These are phyloP conservation scores for Poecile montanus DNA, from an alignment of 2,797 vertebrate species.

Conservation along the genomic window DNA sequence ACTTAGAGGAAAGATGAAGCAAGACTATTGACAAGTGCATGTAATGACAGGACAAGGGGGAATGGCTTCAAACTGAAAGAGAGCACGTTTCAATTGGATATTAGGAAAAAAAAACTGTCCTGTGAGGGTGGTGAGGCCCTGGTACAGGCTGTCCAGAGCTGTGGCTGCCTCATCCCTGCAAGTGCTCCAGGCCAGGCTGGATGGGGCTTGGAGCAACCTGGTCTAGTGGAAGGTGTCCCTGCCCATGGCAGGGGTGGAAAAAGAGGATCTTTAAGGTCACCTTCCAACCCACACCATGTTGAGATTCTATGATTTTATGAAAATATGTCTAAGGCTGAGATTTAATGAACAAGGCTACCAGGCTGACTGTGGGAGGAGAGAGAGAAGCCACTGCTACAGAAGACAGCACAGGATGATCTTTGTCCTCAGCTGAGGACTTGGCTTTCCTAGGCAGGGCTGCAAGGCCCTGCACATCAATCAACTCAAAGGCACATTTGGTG, in stretches of 20 bases:
- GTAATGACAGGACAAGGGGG: neutral
- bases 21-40: neutral
- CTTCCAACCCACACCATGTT: accelerated
- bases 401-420: neutral
- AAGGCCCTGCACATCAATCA: neutral
- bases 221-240: neutral
- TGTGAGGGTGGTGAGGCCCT: neutral
- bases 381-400: neutral
- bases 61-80: neutral
- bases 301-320: neutral
- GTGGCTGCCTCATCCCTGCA: neutral
- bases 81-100: neutral
- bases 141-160: neutral
- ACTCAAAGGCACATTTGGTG: neutral
- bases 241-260: accelerated
- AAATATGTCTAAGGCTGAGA: neutral
- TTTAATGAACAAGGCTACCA: neutral
- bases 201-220: neutral
- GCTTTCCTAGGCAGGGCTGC: neutral
- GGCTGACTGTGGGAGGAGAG: neutral
- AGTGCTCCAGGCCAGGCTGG: neutral
- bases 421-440: accelerated
- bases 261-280: neutral
- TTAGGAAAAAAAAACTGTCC: neutral
- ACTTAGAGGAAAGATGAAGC: neutral